Evolutionary conservation across 2,797 vertebrate species (phyloP).

Genomic region (Ctenopoma kingsleyae): DNA sequence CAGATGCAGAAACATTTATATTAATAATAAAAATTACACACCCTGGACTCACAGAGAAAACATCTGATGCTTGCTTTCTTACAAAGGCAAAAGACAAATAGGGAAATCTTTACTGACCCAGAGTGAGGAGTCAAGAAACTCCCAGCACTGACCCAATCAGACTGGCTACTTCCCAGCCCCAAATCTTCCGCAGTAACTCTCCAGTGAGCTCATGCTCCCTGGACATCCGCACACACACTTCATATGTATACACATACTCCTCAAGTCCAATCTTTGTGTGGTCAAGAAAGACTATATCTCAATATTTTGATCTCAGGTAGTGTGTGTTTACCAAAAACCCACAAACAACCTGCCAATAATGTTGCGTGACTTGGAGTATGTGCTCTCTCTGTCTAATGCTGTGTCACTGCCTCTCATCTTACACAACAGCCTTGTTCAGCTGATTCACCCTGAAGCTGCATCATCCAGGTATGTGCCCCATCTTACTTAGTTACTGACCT

Average conservation of each 20-base stretch:
- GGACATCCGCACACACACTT: slow-evolving; percentile 9
- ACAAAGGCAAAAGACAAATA: slow-evolving; percentile 24
- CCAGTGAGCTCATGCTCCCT: slow-evolving; percentile 27
- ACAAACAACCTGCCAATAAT: slow-evolving; percentile 41
- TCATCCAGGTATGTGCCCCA: slow-evolving; percentile 38
- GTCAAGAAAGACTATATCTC: slow-evolving; percentile 26
- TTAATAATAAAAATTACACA: background rate
- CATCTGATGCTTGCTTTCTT: slow-evolving; percentile 4
- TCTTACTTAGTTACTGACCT: slow-evolving; percentile 29
- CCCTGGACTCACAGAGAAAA: background rate
- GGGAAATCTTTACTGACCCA: slow-evolving; percentile 40
- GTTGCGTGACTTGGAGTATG: slow-evolving; percentile 59
- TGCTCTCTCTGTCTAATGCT: slow-evolving; percentile 44
- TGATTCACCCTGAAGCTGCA: slow-evolving; percentile 58
- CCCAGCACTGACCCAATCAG: slow-evolving; percentile 54
- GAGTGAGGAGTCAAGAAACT: slow-evolving; percentile 54
- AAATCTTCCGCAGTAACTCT: slow-evolving; percentile 40
- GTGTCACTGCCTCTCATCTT: slow-evolving; percentile 70
- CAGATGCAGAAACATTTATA: background rate
- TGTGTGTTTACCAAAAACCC: slow-evolving; percentile 72
- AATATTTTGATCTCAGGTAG: slow-evolving; percentile 48
- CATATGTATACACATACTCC: slow-evolving; percentile 9
- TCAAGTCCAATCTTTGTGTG: slow-evolving; percentile 25
- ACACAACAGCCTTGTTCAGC: slow-evolving; percentile 54
- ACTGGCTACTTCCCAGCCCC: slow-evolving; percentile 39